A percentile compares a stretch with the other conserved stretches of the same genome.
phyloP scores from a whole-genome alignment of 2,888 invertebrate species.

The Stratiomys singularior region DNA sequence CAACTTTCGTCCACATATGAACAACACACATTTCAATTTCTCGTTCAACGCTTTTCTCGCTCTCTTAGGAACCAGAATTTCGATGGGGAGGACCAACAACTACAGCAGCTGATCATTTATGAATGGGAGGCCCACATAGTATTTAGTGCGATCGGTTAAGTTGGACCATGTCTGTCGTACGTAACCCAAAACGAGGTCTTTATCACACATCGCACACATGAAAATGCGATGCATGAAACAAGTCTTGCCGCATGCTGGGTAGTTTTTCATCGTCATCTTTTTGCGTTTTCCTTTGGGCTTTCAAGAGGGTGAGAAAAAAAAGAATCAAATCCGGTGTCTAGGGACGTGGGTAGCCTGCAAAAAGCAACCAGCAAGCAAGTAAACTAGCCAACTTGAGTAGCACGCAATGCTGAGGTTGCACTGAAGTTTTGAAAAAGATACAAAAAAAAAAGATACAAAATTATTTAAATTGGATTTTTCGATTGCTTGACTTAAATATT shows the following conservation, averaged over 20 bases:
- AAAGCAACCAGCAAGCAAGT: not conserved
- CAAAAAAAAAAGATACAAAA: too few species aligned
- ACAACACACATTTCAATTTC: not conserved
- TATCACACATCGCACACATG: too few species aligned
- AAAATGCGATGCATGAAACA: not conserved
- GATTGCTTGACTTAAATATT: too few species aligned
- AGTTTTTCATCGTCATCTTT: too few species aligned
- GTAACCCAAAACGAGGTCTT: too few species aligned
- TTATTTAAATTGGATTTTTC: too few species aligned
- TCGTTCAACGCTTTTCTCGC: not conserved
- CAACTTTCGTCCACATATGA: not conserved
- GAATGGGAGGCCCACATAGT: conserved; percentile 9
- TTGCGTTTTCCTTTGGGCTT: not conserved
- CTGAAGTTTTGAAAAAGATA: too few species aligned
- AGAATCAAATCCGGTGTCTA: conserved; percentile 29
- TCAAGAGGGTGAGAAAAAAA: too few species aligned
- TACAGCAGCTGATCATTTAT: conserved; percentile 16
- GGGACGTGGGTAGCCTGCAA: conserved; percentile 16
- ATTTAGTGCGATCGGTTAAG: not conserved
- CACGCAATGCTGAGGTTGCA: too few species aligned
- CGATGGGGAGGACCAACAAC: too few species aligned
- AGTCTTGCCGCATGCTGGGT: not conserved
- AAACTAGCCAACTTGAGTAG: too few species aligned
- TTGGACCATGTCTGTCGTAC: not conserved
- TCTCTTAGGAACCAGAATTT: not conserved